Percentiles rank a stretch among this genome's conserved stretches.
These are phyloP conservation scores for Spea hammondii DNA, from an alignment of 2,797 vertebrate species.

Conservation along the genomic window DNA sequence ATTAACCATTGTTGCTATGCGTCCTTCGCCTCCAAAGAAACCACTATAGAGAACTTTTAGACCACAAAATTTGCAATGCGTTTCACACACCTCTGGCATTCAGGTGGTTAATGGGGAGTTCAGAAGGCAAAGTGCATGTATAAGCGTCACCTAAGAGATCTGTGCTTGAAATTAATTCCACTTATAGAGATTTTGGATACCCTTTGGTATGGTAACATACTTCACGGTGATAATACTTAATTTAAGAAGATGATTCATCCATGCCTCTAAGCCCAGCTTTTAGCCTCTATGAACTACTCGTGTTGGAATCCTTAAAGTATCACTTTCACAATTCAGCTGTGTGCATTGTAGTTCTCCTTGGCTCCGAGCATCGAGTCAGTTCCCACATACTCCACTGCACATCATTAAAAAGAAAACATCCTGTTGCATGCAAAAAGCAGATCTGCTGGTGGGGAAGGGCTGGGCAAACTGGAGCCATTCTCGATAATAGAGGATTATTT, in stretches of 20 bases:
- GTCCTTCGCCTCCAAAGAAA: too few relatives aligned
- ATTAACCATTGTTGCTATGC: too few relatives aligned
- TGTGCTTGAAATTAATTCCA: slow-evolving; percentile 29
- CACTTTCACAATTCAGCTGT: slow-evolving; percentile 28
- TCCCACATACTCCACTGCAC: slow-evolving; percentile 47
- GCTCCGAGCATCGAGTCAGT: slow-evolving; percentile 41
- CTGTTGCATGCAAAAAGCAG: slow-evolving; percentile 67
- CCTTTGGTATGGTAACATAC: slow-evolving; percentile 34
- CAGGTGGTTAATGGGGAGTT: not conserved
- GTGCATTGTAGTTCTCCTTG: slow-evolving; percentile 21
- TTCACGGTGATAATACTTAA: slow-evolving; percentile 48
- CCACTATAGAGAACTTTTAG: not conserved
- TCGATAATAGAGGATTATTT: slow-evolving; percentile 70
- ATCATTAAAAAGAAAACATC: slow-evolving; percentile 60
- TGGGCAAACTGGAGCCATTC: slow-evolving; percentile 65
- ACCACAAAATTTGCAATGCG: not conserved
- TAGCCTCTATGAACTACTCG: slow-evolving; percentile 50
- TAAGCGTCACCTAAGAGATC: slow-evolving; percentile 26
- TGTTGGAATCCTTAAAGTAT: slow-evolving; percentile 23
- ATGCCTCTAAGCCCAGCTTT: slow-evolving; percentile 41
- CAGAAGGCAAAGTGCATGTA: slow-evolving; percentile 13
- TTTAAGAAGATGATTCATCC: slow-evolving; percentile 45
- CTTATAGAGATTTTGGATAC: slow-evolving; percentile 22
- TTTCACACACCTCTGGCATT: not conserved
- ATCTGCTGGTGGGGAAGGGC: slow-evolving; percentile 62